Base-by-base conservation (phyloP, 2,113 vertebrate genomes). In the Peromyscus polionotus region DNA sequence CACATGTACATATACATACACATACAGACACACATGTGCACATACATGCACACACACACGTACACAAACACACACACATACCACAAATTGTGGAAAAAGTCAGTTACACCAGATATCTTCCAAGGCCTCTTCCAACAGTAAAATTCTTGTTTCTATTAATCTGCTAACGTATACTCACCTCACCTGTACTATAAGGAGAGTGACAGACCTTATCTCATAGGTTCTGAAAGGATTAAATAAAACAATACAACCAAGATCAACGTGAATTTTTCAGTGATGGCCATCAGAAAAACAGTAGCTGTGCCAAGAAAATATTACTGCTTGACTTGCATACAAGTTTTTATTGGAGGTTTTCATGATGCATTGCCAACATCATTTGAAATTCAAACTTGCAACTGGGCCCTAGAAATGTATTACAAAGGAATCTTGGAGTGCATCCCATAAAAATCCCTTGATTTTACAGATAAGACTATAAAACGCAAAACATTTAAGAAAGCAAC, bases 1-100 rank as follows among this genome's bases (percentile, higher is more conserved):
- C 28, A 67, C 11, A 67, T 5, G 13, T 4, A 13, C 11, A 67
- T 1, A 4, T 11, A 42, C 10, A 73, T 0, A 39, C 19, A 48
- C 0, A 48, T 6, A 31, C 19, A 48, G 0, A 31, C 6, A 31
- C 0, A 39, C 19, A 48, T 0, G 31, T 6, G 31, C 1, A 13
- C 13, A 68, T 13, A 68, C 31, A 67, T 4, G 22, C 72, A 73
- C 6, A 73, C 24, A 77, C 20, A 61, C 0, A 79, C 4, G 11
- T 0, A 36, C 16, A 54, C 0, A 54, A 1, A 20, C 6, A 57
- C 79, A 83, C n/a, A 72, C 68, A 61, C 16, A 84, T 6, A 22
- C 51, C 79, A 57, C 51, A 81, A n/a, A 57, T 57, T 61, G 13
- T 61, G 24, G 26, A 0, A 65, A 45, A 90, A 83, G 28, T 51